phyloP scores from a whole-genome alignment of 1,140 invertebrate genomes.

The Drosophila ananassae region DNA sequence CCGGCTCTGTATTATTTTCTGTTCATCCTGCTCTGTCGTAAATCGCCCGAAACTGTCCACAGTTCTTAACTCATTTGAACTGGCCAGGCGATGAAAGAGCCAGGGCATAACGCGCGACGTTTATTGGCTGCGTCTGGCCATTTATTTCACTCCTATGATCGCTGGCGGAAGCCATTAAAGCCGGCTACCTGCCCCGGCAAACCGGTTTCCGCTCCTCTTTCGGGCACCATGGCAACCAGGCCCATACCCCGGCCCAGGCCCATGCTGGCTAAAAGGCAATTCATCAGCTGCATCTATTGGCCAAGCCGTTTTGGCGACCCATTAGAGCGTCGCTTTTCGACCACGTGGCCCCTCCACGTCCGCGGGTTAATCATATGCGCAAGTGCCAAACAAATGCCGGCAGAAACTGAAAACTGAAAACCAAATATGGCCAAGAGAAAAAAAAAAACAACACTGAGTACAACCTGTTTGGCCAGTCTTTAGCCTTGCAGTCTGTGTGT shows the following conservation, averaged over 20 bases:
- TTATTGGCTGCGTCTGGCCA: slow-evolving; percentile 83
- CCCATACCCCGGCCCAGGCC: neutral
- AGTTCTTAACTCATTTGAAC: slow-evolving; percentile 79
- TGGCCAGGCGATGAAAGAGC: slow-evolving; percentile 62
- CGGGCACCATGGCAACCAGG: slow-evolving; percentile 72
- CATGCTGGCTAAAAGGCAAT: slow-evolving; percentile 38
- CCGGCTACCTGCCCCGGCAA: slow-evolving; percentile 55
- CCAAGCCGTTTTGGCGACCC: slow-evolving; percentile 69
- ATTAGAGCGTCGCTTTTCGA: slow-evolving; percentile 72
- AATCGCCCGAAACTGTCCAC: slow-evolving; percentile 75
- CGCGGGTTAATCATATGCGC: slow-evolving; percentile 71
- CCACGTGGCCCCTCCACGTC: slow-evolving; percentile 53
- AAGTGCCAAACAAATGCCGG: slow-evolving; percentile 73
- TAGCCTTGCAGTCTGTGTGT: slow-evolving; percentile 55
- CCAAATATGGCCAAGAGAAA: neutral
- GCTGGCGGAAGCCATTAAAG: slow-evolving; percentile 84
- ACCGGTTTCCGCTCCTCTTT: slow-evolving; percentile 53
- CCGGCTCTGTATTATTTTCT: neutral
- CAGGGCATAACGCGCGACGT: slow-evolving; percentile 77
- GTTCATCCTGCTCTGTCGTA: slow-evolving; percentile 29
- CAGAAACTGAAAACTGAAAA: slow-evolving; percentile 4
- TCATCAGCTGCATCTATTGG: slow-evolving; percentile 60
- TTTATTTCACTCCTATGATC: slow-evolving; percentile 84
- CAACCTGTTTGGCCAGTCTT: slow-evolving; percentile 49
- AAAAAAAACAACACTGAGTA: slow-evolving; percentile 22